phyloP scores from a whole-genome alignment of 1,140 invertebrate species.

The Drosophila oshimai region DNA sequence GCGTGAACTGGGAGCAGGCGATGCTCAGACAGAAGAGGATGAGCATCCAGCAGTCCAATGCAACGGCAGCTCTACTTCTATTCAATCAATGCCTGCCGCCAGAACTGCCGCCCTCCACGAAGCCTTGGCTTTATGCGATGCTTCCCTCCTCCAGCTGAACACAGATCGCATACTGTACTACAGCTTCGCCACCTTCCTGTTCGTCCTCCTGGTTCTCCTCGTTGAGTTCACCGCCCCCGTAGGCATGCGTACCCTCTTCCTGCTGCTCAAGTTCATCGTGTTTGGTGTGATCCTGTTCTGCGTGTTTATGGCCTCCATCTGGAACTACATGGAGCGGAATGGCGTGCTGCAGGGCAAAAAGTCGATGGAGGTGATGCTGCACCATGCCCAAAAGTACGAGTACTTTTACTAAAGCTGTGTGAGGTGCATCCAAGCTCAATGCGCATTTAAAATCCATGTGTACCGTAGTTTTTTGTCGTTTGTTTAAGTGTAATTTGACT shows the following conservation, averaged over 20 bases:
- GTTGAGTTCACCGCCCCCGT: slow-evolving; percentile 81
- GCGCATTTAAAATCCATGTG: slow-evolving; percentile 54
- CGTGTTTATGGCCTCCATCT: slow-evolving; percentile 89
- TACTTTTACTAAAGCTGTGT: slow-evolving; percentile 54
- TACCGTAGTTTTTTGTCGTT: slow-evolving; percentile 1
- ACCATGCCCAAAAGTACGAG: slow-evolving; percentile 66
- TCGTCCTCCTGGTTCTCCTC: slow-evolving; percentile 79
- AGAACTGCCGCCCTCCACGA: slow-evolving; percentile 84
- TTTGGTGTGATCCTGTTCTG: slow-evolving; percentile 87
- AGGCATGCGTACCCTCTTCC: slow-evolving; percentile 83
- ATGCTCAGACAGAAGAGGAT: background rate
- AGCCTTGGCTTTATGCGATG: slow-evolving; percentile 85
- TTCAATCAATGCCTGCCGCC: slow-evolving; percentile 31
- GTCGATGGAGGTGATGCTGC: slow-evolving; percentile 85
- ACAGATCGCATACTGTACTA: slow-evolving; percentile 86
- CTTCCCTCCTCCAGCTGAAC: slow-evolving; percentile 84
- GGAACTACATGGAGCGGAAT: slow-evolving; percentile 91
- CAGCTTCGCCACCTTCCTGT: slow-evolving; percentile 83
- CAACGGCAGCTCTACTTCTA: slow-evolving; percentile 2
- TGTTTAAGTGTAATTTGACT: background rate
- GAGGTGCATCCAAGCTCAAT: slow-evolving; percentile 40
- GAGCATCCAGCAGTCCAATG: background rate
- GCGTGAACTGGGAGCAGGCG: slow-evolving; percentile 3
- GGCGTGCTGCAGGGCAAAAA: slow-evolving; percentile 88
- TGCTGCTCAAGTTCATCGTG: slow-evolving; percentile 85